These are phyloP conservation scores for Cheirogaleus major DNA, from an alignment of 2,797 vertebrate genomes.

Conservation along the genomic window DNA sequence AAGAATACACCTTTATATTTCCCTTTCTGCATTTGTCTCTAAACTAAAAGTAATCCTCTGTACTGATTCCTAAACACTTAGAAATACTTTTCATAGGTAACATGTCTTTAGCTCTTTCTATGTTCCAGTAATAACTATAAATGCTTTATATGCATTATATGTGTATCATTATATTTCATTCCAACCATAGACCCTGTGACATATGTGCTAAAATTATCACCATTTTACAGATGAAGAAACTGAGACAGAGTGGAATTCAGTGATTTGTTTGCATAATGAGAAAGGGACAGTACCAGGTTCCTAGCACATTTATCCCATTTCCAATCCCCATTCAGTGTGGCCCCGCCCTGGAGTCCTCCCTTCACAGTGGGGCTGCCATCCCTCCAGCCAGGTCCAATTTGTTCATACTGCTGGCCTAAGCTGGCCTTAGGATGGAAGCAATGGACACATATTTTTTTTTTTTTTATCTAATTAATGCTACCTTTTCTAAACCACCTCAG, in stretches of 20 bases:
- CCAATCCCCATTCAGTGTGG: accelerated
- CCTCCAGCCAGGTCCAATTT: accelerated
- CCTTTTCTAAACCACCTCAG: not conserved
- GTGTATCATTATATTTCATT: not conserved
- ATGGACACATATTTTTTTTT: not conserved
- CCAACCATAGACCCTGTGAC: not conserved
- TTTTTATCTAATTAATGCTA: not conserved
- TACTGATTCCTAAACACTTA: not conserved
- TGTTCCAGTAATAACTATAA: not conserved
- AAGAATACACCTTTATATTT: not conserved
- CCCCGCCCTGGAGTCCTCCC: not conserved
- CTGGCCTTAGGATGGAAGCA: not conserved
- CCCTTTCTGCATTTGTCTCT: not conserved
- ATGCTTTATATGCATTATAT: not conserved
- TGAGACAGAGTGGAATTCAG: not conserved
- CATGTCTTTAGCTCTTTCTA: not conserved
- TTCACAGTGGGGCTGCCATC: accelerated
- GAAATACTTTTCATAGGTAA: not conserved
- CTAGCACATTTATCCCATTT: not conserved
- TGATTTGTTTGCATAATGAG: not conserved
- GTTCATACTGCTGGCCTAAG: not conserved
- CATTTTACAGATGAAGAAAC: not conserved
- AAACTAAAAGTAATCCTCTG: not conserved
- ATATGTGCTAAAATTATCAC: not conserved
- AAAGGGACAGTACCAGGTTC: not conserved